Conservation (phyloP, 2,888 invertebrate species). For the Salpingus planirostris region DNA sequence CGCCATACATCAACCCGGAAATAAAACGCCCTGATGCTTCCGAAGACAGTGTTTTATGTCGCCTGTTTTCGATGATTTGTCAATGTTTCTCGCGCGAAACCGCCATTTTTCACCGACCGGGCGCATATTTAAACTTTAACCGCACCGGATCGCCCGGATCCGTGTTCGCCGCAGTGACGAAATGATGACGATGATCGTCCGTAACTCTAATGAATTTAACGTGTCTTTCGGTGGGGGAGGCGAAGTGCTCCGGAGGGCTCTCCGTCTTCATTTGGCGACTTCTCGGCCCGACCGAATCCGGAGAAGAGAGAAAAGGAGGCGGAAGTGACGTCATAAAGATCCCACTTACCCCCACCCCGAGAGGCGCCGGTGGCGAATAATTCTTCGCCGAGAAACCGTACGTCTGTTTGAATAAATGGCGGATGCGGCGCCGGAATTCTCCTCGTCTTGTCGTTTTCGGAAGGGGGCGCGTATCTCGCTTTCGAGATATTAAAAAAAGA, state of each 20-base stretch:
- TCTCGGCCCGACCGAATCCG: constrained; percentile 19
- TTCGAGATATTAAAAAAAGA: too few relatives aligned
- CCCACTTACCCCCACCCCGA: constrained; percentile 24
- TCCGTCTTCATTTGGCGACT: constrained; percentile 29
- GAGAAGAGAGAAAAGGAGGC: constrained; percentile 16
- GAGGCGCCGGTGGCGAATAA: constrained; percentile 23
- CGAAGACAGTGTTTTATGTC: constrained; percentile 33
- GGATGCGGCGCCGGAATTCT: too few relatives aligned
- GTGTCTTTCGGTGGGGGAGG: constrained; percentile 22
- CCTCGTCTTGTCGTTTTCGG: too few relatives aligned
- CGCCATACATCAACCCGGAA: constrained; percentile 30
- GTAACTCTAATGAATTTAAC: constrained; percentile 30
- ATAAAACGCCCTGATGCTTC: constrained; percentile 29
- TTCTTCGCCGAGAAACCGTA: constrained; percentile 24
- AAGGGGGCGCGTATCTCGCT: too few relatives aligned
- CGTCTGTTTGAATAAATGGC: constrained; percentile 28
- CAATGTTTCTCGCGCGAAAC: constrained; percentile 20
- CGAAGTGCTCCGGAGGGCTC: constrained; percentile 21
- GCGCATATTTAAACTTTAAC: too few relatives aligned
- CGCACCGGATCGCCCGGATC: too few relatives aligned
- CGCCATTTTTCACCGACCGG: constrained; percentile 7
- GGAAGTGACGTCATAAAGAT: constrained; percentile 29
- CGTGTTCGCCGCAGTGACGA: too few relatives aligned
- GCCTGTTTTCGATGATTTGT: constrained; percentile 26
- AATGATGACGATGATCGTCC: constrained; percentile 27